A percentile compares a stretch with the other conserved stretches of the same genome.
These are phyloP conservation scores for Drosophila percnosoma DNA, from an alignment of 2,888 invertebrate genomes.

Conservation along the genomic window DNA sequence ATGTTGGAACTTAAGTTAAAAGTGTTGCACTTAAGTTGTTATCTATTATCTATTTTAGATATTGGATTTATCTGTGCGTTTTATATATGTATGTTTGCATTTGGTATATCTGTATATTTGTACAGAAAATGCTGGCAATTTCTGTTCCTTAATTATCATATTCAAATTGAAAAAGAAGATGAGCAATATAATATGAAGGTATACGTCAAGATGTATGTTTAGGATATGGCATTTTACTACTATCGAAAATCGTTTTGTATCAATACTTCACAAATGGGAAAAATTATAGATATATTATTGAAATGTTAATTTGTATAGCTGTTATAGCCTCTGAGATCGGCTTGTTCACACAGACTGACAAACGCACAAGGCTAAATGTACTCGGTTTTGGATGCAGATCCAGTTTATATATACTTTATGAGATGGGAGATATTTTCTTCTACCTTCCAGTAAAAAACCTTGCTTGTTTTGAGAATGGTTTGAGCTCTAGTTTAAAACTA, in stretches of 20 bases:
- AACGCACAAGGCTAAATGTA: not conserved
- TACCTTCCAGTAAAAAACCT: not conserved
- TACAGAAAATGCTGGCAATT: not conserved
- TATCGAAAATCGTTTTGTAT: no score
- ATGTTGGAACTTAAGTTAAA: not conserved
- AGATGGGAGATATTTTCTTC: fast-evolving
- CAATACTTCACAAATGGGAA: fast-evolving
- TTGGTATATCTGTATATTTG: not conserved
- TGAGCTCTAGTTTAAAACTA: not conserved
- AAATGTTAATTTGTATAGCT: no score
- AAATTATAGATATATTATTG: no score
- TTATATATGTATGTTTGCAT: not conserved
- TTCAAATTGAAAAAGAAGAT: not conserved
- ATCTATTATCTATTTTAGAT: not conserved
- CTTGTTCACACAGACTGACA: not conserved
- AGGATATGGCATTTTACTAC: not conserved
- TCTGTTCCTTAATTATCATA: not conserved
- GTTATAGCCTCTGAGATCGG: no score
- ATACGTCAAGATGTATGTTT: not conserved
- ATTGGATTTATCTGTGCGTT: not conserved
- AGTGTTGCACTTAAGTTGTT: not conserved
- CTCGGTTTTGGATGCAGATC: fast-evolving
- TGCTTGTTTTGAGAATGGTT: not conserved
- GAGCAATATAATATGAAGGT: fast-evolving
- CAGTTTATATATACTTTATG: fast-evolving